Base-by-base conservation (phyloP, 2,113 vertebrate genomes). In the Trogon surrucura region DNA sequence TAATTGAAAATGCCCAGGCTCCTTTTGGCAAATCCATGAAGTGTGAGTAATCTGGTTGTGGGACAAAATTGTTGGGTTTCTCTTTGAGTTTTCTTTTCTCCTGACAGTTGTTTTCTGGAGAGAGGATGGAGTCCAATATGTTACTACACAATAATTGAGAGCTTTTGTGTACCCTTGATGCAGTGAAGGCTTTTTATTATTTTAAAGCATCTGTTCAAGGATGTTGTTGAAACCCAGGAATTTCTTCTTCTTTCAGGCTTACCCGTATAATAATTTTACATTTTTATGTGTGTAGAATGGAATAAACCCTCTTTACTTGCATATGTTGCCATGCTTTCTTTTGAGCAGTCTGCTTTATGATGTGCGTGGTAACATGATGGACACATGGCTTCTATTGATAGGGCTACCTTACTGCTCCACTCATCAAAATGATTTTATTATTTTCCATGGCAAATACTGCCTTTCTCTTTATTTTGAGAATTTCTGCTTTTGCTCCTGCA, bases 1-100 rank as follows among this genome's bases (percentile, higher is more conserved):
- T 97, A 66, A 94, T 26, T 92, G 83, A 94, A 92, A 96, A 86
- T 70, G 34, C n/a, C 14, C 47, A 64, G 44, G 6, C 20, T 95
- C 13, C 5, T 89, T 91, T 65, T 88, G 71, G 41, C 16, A 92
- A 80, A 72, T 79, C 22, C 44, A 60, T 30, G 13, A 94, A 65
- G 14, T 85, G 15, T 72, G 47, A 88, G 10, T 53, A 88, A 93
- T 80, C 32, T 36, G 51, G 34, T 47, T 78, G 88, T 41, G 47
- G 11, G 32, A 82, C 79, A 27, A 94, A 47, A 18, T 54, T 82
- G 44, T 58, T 70, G 11, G 21, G 7, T 82, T 94, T 89, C 25
- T 44, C 21, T 74, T 77, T 1, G 3, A 3, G 3, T 62, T 95
- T 88, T 74, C 13, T 74, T 74, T 85, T 74, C n/a, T 83, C 13